Conservation (phyloP, 2,797 vertebrate species). For the Danio albolineatus region DNA sequence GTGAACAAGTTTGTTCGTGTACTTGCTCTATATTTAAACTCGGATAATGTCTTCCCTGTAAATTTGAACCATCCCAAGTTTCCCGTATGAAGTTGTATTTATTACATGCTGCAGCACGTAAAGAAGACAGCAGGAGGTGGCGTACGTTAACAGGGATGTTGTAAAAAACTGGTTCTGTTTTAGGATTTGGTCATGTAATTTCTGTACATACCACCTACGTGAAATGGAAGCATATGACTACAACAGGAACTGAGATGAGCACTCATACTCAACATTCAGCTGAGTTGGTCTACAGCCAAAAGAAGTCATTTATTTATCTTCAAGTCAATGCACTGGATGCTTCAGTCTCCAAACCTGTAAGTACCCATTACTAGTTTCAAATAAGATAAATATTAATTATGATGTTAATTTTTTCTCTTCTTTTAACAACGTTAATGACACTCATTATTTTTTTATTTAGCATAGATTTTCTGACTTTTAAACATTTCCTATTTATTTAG, state of each 20-base stretch:
- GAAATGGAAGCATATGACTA: background rate
- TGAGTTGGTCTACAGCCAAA: background rate
- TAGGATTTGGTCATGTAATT: background rate
- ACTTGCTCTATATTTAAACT: too few species aligned
- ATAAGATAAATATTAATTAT: background rate
- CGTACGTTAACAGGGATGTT: conserved; percentile 1
- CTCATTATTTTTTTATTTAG: too few species aligned
- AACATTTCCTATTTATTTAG: too few species aligned
- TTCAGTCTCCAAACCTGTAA: conserved; percentile 5
- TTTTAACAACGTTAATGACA: background rate
- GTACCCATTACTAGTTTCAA: background rate
- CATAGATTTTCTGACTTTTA: too few species aligned
- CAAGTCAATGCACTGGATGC: background rate
- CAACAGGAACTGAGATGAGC: conserved; percentile 27
- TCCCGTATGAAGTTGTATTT: background rate
- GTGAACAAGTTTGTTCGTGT: too few species aligned
- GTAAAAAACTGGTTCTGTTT: too few species aligned
- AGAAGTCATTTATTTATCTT: background rate
- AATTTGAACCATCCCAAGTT: background rate
- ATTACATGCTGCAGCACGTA: background rate
- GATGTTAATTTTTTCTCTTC: background rate
- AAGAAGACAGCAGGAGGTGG: conserved; percentile 18
- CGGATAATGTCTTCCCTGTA: too few species aligned
- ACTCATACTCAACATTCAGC: background rate
- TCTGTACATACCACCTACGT: background rate